These are phyloP conservation scores for Pitta sordida DNA, from an alignment of 2,113 vertebrate species.

Conservation along the genomic window DNA sequence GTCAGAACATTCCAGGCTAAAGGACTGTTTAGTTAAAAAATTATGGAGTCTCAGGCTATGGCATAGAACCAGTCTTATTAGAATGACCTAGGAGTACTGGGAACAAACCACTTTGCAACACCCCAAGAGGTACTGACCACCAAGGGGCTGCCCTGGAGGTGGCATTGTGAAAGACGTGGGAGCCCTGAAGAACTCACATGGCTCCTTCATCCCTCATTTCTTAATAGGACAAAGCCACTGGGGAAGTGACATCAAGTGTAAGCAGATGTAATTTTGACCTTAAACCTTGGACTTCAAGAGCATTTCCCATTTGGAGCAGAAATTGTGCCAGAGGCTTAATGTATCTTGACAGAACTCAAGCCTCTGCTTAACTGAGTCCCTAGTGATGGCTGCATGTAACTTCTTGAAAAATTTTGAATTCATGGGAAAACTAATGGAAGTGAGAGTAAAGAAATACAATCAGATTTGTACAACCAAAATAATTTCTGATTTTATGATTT, in stretches of 20 bases:
- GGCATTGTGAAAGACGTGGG: background rate
- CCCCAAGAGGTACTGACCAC: background rate
- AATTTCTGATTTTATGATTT: background rate
- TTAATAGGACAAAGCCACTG: background rate
- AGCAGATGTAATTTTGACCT: background rate
- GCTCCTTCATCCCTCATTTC: background rate
- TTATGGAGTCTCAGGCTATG: background rate
- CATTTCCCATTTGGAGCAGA: background rate
- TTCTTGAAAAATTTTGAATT: background rate
- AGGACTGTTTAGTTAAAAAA: background rate
- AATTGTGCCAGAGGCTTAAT: background rate
- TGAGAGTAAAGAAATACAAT: background rate
- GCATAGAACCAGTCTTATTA: background rate
- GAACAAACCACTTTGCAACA: background rate
- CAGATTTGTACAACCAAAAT: background rate
- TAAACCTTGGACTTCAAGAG: background rate
- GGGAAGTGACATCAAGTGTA: background rate
- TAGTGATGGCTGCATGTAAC: background rate
- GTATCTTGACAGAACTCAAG: background rate
- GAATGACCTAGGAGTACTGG: background rate
- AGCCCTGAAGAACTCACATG: background rate
- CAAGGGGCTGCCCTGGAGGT: background rate
- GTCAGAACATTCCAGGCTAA: background rate
- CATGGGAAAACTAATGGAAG: background rate
- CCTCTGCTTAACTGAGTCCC: background rate